Conservation (phyloP, 1,140 invertebrate genomes). For the Alviniconcha marisindica region DNA sequence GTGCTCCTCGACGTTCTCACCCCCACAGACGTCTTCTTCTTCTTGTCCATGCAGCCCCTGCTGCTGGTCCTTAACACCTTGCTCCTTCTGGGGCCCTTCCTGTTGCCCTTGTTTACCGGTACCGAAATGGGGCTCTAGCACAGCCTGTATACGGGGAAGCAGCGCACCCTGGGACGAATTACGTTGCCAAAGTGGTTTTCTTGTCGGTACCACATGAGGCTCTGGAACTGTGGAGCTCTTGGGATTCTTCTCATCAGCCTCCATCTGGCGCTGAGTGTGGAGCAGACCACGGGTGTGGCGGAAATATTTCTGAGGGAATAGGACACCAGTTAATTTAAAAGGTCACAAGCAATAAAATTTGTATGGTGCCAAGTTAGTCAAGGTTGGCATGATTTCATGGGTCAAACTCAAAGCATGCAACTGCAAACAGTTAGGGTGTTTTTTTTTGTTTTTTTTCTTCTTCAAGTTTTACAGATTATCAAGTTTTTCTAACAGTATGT, state of each 20-base stretch:
- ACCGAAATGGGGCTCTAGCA: no score
- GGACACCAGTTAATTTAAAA: background rate
- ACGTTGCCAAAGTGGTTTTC: no score
- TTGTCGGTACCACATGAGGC: background rate
- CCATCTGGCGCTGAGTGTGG: conserved; percentile 52
- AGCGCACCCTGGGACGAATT: no score
- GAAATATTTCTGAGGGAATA: conserved; percentile 20
- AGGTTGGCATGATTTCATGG: background rate
- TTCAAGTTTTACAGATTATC: background rate
- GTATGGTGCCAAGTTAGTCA: background rate
- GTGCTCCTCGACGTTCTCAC: no score
- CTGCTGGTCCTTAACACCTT: no score
- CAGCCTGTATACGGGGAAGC: no score
- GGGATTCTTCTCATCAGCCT: conserved; percentile 11
- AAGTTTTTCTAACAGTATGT: background rate
- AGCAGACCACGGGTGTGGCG: conserved; percentile 48
- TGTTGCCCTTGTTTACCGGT: no score
- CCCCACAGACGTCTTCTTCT: no score
- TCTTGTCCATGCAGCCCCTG: no score
- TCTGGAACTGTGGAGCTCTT: background rate
- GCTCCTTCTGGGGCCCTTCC: no score
- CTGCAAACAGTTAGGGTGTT: background rate
- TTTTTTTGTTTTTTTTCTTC: background rate
- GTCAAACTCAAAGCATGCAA: background rate
- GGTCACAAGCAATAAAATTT: no score